phyloP scores from a whole-genome alignment of 2,113 vertebrate genomes.

The Ptilorrhoa leucosticta region DNA sequence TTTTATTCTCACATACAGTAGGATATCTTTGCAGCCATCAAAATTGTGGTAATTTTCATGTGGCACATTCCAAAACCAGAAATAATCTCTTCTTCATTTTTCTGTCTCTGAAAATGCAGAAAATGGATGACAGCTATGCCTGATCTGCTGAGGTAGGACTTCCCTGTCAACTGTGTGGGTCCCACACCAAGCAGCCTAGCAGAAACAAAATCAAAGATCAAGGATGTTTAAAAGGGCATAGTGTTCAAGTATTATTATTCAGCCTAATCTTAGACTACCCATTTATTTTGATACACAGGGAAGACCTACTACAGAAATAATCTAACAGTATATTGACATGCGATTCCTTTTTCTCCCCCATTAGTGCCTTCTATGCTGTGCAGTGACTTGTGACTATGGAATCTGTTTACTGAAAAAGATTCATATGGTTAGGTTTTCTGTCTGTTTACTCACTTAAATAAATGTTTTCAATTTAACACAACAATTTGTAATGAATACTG shows the following conservation, averaged over 20 bases:
- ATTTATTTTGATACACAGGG: not conserved
- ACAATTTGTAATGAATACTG: conserved; percentile 70
- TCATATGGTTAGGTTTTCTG: conserved; percentile 60
- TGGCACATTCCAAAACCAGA: not conserved
- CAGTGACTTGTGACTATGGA: conserved; percentile 54
- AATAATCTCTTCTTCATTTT: not conserved
- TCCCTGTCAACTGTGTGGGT: not conserved
- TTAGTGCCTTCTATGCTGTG: conserved; percentile 35
- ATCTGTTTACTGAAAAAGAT: conserved; percentile 64
- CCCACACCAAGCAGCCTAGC: not conserved
- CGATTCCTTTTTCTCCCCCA: not conserved
- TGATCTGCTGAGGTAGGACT: not conserved
- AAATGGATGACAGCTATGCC: not conserved
- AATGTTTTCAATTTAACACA: conserved; percentile 76
- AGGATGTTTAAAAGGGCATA: not conserved
- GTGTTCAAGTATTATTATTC: not conserved
- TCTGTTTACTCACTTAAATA: conserved; percentile 67
- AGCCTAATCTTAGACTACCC: not conserved
- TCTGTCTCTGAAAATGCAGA: not conserved
- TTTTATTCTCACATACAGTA: not conserved
- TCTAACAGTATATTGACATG: conserved; percentile 35
- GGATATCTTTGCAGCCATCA: not conserved
- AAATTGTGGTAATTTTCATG: not conserved
- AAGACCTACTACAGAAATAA: conserved; percentile 28
- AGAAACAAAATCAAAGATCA: not conserved